Percentiles rank a stretch among this genome's conserved stretches.
Evolutionary conservation across 2,888 invertebrate genomes (phyloP).

Genomic region (Capitulum mitella): DNA sequence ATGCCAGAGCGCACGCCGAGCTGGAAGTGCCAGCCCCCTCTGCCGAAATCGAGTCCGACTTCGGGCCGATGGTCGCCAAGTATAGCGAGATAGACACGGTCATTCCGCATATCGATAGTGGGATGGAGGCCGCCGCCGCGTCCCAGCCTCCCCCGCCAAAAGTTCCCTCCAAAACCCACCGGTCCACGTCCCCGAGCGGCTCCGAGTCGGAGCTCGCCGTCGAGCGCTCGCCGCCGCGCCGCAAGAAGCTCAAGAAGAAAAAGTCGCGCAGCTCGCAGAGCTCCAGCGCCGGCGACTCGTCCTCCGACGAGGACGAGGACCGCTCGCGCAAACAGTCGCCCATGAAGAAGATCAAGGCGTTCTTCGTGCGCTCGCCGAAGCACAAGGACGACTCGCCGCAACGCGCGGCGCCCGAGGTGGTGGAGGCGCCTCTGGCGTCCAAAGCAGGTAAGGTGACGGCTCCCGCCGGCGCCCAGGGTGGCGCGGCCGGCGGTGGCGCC

Average conservation of each 20-base stretch:
- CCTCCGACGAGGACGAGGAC: not conserved
- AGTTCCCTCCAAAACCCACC: not conserved
- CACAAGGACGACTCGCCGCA: slow-evolving; percentile 7
- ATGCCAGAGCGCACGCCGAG: slow-evolving; percentile 9
- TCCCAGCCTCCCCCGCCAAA: not conserved
- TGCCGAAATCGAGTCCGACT: slow-evolving; percentile 26
- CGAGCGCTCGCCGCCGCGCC: not conserved
- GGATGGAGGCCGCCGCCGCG: not conserved
- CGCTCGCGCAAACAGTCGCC: not conserved
- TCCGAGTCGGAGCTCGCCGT: not conserved
- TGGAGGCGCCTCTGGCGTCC: not conserved
- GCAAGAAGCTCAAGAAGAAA: slow-evolving; percentile 15
- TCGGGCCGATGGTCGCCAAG: slow-evolving; percentile 15
- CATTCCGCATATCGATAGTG: slow-evolving; percentile 18
- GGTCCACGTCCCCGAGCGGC: not conserved
- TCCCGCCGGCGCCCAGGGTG: not conserved
- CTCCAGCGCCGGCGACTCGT: not conserved
- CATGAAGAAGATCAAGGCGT: slow-evolving; percentile 6
- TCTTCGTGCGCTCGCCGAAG: not conserved
- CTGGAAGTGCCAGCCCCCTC: slow-evolving; percentile 11
- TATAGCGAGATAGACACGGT: slow-evolving; percentile 15
- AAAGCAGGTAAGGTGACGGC: not conserved
- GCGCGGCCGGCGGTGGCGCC: not conserved
- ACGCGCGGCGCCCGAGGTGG: not conserved
- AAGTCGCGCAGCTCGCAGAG: slow-evolving; percentile 12